Base-by-base conservation (phyloP, 2,888 invertebrate genomes). In the Caenorhabditis zanzibari region DNA sequence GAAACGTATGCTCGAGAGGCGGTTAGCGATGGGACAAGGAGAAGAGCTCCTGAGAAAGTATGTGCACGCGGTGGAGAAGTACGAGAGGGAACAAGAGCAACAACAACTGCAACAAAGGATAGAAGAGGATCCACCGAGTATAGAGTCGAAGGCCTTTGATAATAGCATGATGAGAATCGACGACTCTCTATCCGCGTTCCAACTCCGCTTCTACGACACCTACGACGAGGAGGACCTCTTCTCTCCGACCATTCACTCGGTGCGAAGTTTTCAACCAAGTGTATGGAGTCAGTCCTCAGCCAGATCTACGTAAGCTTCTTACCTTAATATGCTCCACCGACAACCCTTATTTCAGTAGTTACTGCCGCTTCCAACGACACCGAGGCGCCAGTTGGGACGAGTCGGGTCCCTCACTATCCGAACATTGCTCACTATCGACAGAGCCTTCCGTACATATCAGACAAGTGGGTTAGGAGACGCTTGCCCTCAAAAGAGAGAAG, bases 11-110 rank as follows among this genome's bases (percentile, higher is more conserved):
- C 82, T 92, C 75, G 92, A 92, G 73, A 72, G 91, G 47, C 76
- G 89, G 47, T 81, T 92, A 77, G 92, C 91, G 24, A 90, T 91
- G 88, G 92, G 91, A 19, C 90, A 91, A 52, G 90, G 89, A 35
- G 90, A 90, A 58, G 92, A 90, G 77, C 85, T 91, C 24, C 86
- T 90, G 12, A 83, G 88, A 52, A 87, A 88, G 82, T 89, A 89
- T 82, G 88, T 90, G 59, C 88, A 90, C 26, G 86, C 87, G 38
- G 87, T 86, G 35, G 85, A 86, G 47, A 77, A 83, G 38, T 75
- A 80, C 49, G 74, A 71, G 24, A n/a, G 69, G 19, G 81, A 81
- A 41, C 81, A 81, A 28, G 77, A 77, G 12, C 38, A 38, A 56
- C 71, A 66, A 26, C 35, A 63, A 16, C 47, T 72, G 24, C 80